A percentile compares a stretch with the other conserved stretches of the same genome.
phyloP scores from a whole-genome alignment of 2,113 vertebrate species.

The Bolborhynchus lineola region DNA sequence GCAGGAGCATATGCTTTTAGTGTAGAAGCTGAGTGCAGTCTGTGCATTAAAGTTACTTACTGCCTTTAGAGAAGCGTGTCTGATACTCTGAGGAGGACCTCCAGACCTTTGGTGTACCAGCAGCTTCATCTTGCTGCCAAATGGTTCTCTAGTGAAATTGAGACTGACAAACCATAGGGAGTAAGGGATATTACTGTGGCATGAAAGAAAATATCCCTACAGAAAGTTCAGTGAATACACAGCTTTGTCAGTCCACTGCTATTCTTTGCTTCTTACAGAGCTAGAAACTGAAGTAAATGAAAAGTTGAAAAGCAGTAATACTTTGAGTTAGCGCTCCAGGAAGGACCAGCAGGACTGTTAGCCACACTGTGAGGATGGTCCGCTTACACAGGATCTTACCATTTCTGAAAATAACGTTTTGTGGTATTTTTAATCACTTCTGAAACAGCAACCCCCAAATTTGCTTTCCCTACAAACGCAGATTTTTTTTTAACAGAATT shows the following conservation, averaged over 20 bases:
- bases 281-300: not conserved
- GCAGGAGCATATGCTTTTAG: not conserved
- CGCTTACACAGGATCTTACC: not conserved
- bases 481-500: not conserved
- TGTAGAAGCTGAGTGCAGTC: not conserved
- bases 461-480: not conserved
- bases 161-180: not conserved
- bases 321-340: not conserved
- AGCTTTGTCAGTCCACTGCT: not conserved
- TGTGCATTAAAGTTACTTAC: not conserved
- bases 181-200: not conserved
- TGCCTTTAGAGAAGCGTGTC: not conserved
- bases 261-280: not conserved
- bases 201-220: not conserved
- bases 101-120: rapidly evolving
- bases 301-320: not conserved
- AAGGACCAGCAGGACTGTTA: not conserved
- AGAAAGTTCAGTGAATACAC: not conserved
- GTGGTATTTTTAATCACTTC: not conserved
- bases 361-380: not conserved
- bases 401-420: not conserved
- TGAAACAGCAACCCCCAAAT: not conserved
- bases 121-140: not conserved
- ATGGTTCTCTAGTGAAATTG: not conserved
- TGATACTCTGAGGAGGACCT: not conserved